Evolutionary conservation across 53 echinoderm and acorn worm genomes (phyloP).

Genomic region (Astropecten irregularis): DNA sequence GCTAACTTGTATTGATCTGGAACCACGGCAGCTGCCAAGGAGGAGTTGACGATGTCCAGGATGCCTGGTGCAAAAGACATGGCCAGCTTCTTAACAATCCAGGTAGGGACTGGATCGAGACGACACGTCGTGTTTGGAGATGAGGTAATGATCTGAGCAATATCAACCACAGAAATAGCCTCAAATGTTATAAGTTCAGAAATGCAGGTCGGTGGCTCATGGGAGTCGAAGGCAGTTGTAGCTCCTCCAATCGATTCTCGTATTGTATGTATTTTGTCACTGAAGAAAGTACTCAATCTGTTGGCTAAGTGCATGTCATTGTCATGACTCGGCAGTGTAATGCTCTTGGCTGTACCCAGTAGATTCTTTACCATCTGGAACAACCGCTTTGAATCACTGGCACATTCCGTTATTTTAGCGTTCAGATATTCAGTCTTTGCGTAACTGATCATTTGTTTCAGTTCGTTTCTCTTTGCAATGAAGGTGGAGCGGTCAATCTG

Average conservation of each 20-base stretch:
- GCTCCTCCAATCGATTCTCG: not conserved
- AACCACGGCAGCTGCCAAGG: not conserved
- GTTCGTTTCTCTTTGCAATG: not conserved
- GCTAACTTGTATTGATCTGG: not conserved
- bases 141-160: not conserved
- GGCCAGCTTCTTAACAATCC: not conserved
- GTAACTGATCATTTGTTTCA: not conserved
- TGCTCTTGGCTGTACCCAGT: not conserved
- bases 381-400: not conserved
- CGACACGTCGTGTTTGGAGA: not conserved
- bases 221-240: not conserved
- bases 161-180: not conserved
- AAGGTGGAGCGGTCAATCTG: not conserved
- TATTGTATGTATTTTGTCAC: not conserved
- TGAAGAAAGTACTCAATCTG: conserved; percentile 3
- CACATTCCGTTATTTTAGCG: conserved; percentile 9
- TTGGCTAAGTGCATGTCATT: not conserved
- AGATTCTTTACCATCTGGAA: conserved; percentile 16
- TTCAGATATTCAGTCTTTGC: conserved; percentile 10
- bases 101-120: not conserved
- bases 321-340: not conserved
- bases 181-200: not conserved
- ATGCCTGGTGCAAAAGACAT: not conserved
- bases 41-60: not conserved
- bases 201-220: not conserved